Evolutionary conservation across 1,140 invertebrate species (phyloP).

Genomic region (Bombus superbus): DNA sequence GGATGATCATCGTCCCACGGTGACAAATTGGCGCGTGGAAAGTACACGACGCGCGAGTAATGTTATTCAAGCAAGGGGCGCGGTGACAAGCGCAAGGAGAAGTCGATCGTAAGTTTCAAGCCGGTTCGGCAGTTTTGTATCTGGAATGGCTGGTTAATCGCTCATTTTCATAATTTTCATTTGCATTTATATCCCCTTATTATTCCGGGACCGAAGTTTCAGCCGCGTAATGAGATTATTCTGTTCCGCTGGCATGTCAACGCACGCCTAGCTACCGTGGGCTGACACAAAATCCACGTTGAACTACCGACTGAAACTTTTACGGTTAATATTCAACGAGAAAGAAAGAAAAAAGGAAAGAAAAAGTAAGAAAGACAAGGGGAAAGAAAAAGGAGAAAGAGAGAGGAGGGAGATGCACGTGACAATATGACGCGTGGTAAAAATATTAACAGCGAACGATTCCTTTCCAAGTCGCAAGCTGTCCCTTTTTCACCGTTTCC

Average conservation of each 20-base stretch:
- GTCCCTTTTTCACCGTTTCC: neutral
- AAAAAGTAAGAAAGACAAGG: neutral
- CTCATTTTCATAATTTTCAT: slow-evolving; percentile 71
- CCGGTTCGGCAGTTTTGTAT: slow-evolving; percentile 49
- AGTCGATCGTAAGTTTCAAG: slow-evolving; percentile 40
- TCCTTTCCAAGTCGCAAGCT: neutral
- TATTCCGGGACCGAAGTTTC: slow-evolving; percentile 62
- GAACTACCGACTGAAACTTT: slow-evolving; percentile 58
- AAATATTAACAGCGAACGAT: slow-evolving; percentile 30
- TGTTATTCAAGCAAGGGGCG: neutral
- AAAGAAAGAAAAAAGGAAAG: neutral
- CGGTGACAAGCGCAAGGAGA: neutral
- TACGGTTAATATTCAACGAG: slow-evolving; percentile 58
- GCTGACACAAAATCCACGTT: slow-evolving; percentile 31
- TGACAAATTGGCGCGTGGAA: neutral
- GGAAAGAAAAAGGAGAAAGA: too few species aligned
- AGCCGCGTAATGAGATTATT: slow-evolving; percentile 63
- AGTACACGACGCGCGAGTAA: neutral
- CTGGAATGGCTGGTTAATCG: slow-evolving; percentile 51
- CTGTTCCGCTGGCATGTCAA: slow-evolving; percentile 51
- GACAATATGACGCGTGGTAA: slow-evolving; percentile 34
- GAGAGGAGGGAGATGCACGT: neutral
- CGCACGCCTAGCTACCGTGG: slow-evolving; percentile 52
- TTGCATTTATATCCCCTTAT: slow-evolving; percentile 71
- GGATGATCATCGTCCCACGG: neutral